Evolutionary conservation across 2,113 vertebrate species (phyloP).

Genomic region (Syngnathus typhle): DNA sequence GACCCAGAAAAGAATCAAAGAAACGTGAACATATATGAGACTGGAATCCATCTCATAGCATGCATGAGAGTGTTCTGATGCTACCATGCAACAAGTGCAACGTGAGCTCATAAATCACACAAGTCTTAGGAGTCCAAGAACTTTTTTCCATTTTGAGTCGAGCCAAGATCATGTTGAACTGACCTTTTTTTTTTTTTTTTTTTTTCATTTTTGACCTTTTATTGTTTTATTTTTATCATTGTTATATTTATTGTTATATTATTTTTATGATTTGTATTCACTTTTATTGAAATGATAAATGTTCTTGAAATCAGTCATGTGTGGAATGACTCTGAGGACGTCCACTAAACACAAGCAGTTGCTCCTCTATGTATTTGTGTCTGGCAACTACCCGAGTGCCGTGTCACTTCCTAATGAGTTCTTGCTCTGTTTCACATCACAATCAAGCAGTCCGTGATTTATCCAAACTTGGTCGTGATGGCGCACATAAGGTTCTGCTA

Average conservation of each 20-base stretch:
- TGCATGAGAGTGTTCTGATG: constrained; percentile 39
- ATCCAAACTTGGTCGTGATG: not conserved
- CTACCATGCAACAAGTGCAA: constrained; percentile 15
- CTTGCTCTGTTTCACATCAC: not conserved
- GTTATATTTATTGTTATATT: too few species aligned
- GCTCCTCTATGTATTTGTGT: not conserved
- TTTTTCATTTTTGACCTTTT: not conserved
- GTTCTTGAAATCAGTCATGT: not conserved
- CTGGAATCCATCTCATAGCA: constrained; percentile 36
- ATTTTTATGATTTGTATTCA: too few species aligned
- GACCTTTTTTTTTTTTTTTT: not conserved
- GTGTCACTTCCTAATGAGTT: not conserved
- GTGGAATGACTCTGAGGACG: not conserved
- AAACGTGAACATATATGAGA: constrained; percentile 60
- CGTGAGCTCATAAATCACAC: constrained; percentile 52
- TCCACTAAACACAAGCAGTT: not conserved
- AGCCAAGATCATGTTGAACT: constrained; percentile 12
- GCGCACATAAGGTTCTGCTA: not conserved
- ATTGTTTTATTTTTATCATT: too few species aligned
- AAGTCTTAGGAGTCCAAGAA: not conserved
- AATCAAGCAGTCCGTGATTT: not conserved
- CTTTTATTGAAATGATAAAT: too few species aligned
- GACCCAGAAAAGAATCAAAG: constrained; percentile 37
- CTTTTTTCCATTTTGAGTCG: not conserved
- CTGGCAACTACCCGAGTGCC: not conserved